A percentile compares a stretch with the other conserved stretches of the same genome.
These are phyloP conservation scores for Onthophagus taurus DNA, from an alignment of 1,140 invertebrate genomes.

Conservation along the genomic window DNA sequence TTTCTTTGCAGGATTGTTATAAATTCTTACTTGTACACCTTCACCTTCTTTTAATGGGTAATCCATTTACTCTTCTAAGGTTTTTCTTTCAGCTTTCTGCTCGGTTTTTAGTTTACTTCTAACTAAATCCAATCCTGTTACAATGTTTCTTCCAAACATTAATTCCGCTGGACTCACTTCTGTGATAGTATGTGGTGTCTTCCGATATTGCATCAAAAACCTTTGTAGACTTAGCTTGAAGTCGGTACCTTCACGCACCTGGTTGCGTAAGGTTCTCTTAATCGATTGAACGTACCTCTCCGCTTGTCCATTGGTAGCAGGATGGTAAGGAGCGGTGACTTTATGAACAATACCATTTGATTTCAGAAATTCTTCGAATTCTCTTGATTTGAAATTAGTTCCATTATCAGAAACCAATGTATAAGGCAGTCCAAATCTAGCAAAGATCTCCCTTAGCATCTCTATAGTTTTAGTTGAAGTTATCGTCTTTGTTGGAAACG, in stretches of 20 bases:
- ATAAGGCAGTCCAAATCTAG: conserved; percentile 21
- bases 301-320: conserved; percentile 31
- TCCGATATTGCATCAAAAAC: background rate
- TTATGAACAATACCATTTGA: too few species aligned
- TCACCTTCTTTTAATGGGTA: too few species aligned
- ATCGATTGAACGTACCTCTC: background rate
- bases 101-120: too few species aligned
- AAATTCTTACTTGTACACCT: too few species aligned
- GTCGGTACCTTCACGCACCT: background rate
- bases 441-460: conserved; percentile 4
- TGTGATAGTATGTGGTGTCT: background rate
- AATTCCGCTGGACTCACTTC: background rate
- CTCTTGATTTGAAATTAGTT: too few species aligned
- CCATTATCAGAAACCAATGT: too few species aligned
- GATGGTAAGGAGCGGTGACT: too few species aligned
- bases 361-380: too few species aligned
- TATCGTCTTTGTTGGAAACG: conserved; percentile 10
- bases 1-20: too few species aligned
- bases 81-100: too few species aligned
- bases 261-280: background rate
- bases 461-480: background rate
- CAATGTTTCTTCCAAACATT: background rate
- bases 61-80: too few species aligned
- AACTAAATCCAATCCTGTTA: background rate
- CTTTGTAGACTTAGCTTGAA: background rate